Percentiles rank a stretch among this genome's conserved stretches.
phyloP scores from a whole-genome alignment of 2,888 invertebrate species.

The Phymatocera aterrima region DNA sequence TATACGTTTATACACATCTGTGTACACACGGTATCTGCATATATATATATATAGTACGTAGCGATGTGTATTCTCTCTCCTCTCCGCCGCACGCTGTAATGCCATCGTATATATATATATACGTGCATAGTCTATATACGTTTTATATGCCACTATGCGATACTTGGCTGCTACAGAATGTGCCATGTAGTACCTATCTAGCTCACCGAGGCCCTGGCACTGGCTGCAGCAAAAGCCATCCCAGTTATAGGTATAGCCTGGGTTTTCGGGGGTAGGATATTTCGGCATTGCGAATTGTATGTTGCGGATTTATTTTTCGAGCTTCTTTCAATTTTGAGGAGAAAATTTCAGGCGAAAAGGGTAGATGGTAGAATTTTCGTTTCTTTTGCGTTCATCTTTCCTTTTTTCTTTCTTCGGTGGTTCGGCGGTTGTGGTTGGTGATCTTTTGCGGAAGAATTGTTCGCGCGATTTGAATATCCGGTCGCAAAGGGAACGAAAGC shows the following conservation, averaged over 20 bases:
- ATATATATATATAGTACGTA: conserved; percentile 41
- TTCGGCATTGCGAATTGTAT: background rate
- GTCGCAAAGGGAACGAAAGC: background rate
- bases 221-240: conserved; percentile 38
- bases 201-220: background rate
- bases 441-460: conserved; percentile 7
- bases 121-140: background rate
- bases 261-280: background rate
- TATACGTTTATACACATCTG: conserved; percentile 30
- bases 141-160: background rate
- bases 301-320: background rate
- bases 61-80: too few relatives aligned
- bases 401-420: background rate
- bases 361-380: background rate
- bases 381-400: background rate
- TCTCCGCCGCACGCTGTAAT: conserved; percentile 1
- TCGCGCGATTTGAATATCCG: conserved; percentile 9
- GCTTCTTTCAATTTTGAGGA: background rate
- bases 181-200: background rate
- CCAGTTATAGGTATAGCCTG: background rate
- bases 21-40: conserved; percentile 52
- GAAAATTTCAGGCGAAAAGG: too few relatives aligned
- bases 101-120: background rate
- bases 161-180: conserved; percentile 14
- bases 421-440: background rate